phyloP scores from a whole-genome alignment of 2,888 invertebrate genomes.

The Meghimatium bilineatum region DNA sequence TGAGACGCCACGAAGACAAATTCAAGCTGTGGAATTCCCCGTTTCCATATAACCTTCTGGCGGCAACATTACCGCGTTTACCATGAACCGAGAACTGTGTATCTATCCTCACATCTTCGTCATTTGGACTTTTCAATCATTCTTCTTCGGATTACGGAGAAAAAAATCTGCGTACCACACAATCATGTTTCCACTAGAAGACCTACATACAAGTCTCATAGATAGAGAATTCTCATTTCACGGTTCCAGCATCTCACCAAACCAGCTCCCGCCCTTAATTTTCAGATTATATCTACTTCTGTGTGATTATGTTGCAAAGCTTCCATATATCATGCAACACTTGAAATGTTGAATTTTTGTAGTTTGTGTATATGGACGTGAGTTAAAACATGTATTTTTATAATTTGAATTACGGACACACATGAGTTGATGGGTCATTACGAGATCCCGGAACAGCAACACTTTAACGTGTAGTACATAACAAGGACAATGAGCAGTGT shows the following conservation, averaged over 20 bases:
- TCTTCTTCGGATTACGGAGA: not conserved
- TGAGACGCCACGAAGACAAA: constrained; percentile 13
- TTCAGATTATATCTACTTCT: not conserved
- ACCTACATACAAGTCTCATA: not conserved
- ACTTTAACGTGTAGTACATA: no score
- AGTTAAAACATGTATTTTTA: no score
- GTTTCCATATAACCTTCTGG: constrained; percentile 7
- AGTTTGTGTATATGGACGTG: no score
- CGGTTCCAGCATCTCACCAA: constrained; percentile 4
- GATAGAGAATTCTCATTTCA: constrained; percentile 36
- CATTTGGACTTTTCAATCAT: constrained; percentile 39
- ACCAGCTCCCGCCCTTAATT: not conserved
- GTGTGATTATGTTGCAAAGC: no score
- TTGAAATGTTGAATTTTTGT: no score
- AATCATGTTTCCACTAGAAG: constrained; percentile 33
- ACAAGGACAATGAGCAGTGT: no score
- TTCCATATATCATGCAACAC: no score
- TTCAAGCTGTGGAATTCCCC: not conserved
- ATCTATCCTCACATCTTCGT: constrained; percentile 32
- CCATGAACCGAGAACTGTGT: not conserved
- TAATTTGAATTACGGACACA: no score
- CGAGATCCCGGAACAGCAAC: no score
- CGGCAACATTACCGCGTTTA: not conserved
- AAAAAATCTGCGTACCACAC: constrained; percentile 8
- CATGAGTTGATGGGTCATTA: no score